A percentile compares a stretch with the other conserved stretches of the same genome.
Conservation (phyloP, 1,140 invertebrate species). For the Drosophila pruinosa region DNA sequence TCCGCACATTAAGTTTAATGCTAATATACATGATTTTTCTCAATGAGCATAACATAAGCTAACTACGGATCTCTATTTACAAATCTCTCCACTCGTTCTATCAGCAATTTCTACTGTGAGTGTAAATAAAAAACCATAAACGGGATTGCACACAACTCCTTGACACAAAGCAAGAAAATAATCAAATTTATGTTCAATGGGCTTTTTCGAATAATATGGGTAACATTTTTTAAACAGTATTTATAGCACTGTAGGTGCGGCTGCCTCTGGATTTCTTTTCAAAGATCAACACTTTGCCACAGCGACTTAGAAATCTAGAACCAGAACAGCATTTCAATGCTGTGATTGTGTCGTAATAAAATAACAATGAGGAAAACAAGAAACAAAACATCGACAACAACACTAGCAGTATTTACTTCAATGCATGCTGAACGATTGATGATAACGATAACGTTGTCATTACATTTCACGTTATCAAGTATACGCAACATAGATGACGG, state of each 20-base stretch:
- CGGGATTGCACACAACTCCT: too few species aligned
- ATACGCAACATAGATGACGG: conserved; percentile 12
- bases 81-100: too few species aligned
- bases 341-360: conserved; percentile 49
- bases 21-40: too few species aligned
- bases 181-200: too few species aligned
- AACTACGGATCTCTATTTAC: too few species aligned
- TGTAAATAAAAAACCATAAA: too few species aligned
- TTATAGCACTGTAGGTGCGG: not conserved
- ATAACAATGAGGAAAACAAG: conserved; percentile 36
- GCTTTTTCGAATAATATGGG: too few species aligned
- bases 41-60: too few species aligned
- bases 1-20: too few species aligned
- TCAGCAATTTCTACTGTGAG: too few species aligned
- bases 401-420: not conserved
- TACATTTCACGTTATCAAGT: conserved; percentile 3
- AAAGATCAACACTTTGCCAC: conserved; percentile 41
- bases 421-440: not conserved
- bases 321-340: conserved; percentile 24
- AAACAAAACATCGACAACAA: conserved; percentile 28
- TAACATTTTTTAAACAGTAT: not conserved
- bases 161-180: too few species aligned
- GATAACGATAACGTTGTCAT: not conserved
- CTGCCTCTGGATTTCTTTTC: not conserved
- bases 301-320: conserved; percentile 47